Evolutionary conservation across 2,113 vertebrate species (phyloP).

Genomic region (rat (Rattus norvegicus)): GRCr8 NC_086034.1:44311001-44311500

Average conservation of each 20-base stretch:
- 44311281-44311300: background rate
- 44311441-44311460: background rate
- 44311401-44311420: background rate
- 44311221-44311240: slow-evolving; percentile 36
- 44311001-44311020: background rate
- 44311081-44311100: accelerated
- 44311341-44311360: background rate
- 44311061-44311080: background rate
- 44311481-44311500: background rate
- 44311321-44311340: background rate
- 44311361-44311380: accelerated
- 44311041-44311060: background rate
- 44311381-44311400: background rate
- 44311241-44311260: slow-evolving; percentile 7
- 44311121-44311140: background rate
- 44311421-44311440: background rate
- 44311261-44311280: background rate
- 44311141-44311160: background rate
- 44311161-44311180: background rate
- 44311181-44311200: slow-evolving; percentile 26
- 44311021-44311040: background rate
- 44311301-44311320: background rate
- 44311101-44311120: background rate
- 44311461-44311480: background rate
- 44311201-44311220: background rate